These are phyloP conservation scores for Poeciliopsis retropinna DNA, from an alignment of 2,113 vertebrate species.

Conservation along the genomic window DNA sequence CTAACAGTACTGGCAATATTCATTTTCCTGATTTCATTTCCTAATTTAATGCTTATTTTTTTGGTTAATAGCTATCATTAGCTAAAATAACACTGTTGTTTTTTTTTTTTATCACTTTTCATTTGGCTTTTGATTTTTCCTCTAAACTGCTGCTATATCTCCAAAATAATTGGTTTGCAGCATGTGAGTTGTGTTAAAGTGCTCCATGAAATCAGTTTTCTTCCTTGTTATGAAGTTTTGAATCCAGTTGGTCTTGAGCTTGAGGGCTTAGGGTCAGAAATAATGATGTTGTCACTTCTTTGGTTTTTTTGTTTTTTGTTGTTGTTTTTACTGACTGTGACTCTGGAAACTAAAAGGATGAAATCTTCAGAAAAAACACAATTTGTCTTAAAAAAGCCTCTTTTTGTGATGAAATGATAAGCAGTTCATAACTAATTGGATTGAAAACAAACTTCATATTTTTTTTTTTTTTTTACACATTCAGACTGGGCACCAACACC, in stretches of 20 bases:
- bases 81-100: conserved; percentile 3
- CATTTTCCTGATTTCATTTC: background rate
- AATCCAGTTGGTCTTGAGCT: conserved; percentile 14
- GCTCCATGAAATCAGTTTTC: conserved; percentile 3
- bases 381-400: background rate
- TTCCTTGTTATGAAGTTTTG: conserved; percentile 22
- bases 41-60: background rate
- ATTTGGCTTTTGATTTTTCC: conserved; percentile 5
- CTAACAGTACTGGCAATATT: too few relatives aligned
- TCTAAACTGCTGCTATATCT: background rate
- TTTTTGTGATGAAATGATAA: background rate
- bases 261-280: conserved; percentile 23
- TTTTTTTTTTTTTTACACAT: background rate
- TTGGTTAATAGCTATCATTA: conserved; percentile 2
- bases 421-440: background rate
- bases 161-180: conserved; percentile 47
- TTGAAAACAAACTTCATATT: background rate
- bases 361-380: background rate
- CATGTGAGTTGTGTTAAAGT: conserved; percentile 22
- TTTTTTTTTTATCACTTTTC: background rate
- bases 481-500: background rate
- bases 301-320: background rate
- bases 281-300: conserved; percentile 36
- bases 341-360: background rate
- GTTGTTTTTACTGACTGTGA: background rate